phyloP scores from a whole-genome alignment of 2,113 vertebrate species.

The Jacana jacana region DNA sequence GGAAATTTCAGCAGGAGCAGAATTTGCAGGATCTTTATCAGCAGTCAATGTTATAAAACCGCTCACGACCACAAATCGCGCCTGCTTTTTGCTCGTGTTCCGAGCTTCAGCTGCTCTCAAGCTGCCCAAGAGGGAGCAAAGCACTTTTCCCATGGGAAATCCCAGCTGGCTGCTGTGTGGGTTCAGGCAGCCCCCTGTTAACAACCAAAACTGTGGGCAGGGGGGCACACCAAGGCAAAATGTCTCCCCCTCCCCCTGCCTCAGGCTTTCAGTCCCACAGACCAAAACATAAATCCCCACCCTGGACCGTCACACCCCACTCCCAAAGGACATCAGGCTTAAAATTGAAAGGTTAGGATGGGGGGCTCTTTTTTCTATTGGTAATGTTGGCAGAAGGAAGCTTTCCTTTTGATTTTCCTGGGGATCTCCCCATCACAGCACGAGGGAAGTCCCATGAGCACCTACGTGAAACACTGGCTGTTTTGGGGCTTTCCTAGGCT shows the following conservation, averaged over 20 bases:
- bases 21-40: not conserved
- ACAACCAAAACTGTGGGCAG: not conserved
- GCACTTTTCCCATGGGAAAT: not conserved
- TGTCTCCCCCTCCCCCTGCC: not conserved
- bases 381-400: not conserved
- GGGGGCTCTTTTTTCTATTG: not conserved
- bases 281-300: not conserved
- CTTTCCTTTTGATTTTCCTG: not conserved
- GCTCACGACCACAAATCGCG: not conserved
- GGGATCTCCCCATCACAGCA: not conserved
- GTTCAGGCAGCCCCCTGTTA: not conserved
- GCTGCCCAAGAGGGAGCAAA: not conserved
- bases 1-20: not conserved
- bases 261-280: not conserved
- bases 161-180: not conserved
- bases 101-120: not conserved
- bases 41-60: not conserved
- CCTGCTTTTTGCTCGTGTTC: not conserved
- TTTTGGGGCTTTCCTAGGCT: not conserved
- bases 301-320: fast-evolving
- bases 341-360: not conserved
- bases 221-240: not conserved
- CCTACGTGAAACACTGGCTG: not conserved
- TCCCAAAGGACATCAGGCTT: not conserved
- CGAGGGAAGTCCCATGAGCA: not conserved